A percentile compares a stretch with the other conserved stretches of the same genome.
These are phyloP conservation scores for Corythoichthys haematopterus DNA, from an alignment of 2,113 vertebrate species.

Conservation along the genomic window DNA sequence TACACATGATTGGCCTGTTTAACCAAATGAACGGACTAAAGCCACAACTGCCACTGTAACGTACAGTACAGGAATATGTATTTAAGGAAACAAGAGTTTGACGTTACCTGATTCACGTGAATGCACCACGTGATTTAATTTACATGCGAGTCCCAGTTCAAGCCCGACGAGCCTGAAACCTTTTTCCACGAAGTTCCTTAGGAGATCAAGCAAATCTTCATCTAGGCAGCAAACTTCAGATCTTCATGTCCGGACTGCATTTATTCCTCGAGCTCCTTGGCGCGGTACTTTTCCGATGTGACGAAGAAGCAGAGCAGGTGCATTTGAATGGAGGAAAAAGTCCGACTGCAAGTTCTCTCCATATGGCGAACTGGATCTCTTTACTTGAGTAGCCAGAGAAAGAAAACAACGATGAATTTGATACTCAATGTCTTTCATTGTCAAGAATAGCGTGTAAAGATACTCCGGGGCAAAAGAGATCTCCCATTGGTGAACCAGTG, in stretches of 20 bases:
- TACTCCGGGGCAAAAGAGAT: no score
- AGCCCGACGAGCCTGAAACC: slow-evolving; percentile 29
- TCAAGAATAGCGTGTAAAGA: neutral
- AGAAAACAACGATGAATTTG: neutral
- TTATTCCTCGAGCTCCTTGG: neutral
- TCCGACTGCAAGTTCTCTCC: slow-evolving; percentile 12
- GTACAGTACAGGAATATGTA: no score
- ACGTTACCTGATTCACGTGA: slow-evolving; percentile 30
- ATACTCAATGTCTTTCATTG: neutral
- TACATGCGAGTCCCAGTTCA: slow-evolving; percentile 41
- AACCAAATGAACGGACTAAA: neutral
- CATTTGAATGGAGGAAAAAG: slow-evolving; percentile 40
- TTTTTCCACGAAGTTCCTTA: slow-evolving; percentile 3
- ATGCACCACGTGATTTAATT: slow-evolving; percentile 47
- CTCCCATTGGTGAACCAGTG: neutral
- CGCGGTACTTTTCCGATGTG: neutral
- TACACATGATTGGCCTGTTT: no score
- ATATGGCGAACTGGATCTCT: neutral
- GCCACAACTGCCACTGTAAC: neutral
- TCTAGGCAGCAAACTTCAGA: neutral
- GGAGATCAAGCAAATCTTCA: neutral
- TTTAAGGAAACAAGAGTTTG: no score
- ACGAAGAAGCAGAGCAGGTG: slow-evolving; percentile 40
- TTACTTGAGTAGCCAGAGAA: neutral
- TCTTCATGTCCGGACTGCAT: neutral